Evolutionary conservation across 2,113 vertebrate genomes (phyloP), one percentile per base, ranked within the genome.

Genomic region (Cichladusa arquata): DNA sequence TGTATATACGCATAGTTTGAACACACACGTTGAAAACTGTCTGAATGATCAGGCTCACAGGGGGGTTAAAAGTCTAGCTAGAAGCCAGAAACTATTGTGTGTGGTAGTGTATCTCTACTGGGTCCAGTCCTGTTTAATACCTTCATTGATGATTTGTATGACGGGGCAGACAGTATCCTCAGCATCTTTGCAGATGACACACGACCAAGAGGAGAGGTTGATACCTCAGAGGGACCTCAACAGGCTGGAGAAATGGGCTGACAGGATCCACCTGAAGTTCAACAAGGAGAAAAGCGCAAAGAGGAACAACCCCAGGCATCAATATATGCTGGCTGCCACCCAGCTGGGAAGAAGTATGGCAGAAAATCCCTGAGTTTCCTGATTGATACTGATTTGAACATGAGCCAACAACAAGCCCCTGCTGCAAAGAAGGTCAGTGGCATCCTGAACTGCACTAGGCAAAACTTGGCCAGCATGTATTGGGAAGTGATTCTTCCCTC

Each of bases 331-430:
- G 42, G 5, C 11, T 12, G 2, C 4, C 22, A 44, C 20, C 7
- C 34, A 40, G 14, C 1, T 78, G 50, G 34, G 40, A 78, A 81
- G 24, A 17, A 58, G 8, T 23, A 38, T 44, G 13, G 8, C 16
- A 65, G 50, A 78, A 81, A 78, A 82, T 29, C 2, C 9, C 29
- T 24, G 8, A 34, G 6, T 3, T 22, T 79, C 8, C 18, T 60
- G 3, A 4, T 60, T 3, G 1, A 23, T 9, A 10, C 4, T 2
- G 14, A 18, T 2, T 6, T 73, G 54, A 54, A 69, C 28, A 18
- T 5, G 8, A 71, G 11, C 11, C 3, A 12, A 9, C 12, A 44
- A 23, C 3, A 8, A 6, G 12, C 7, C 6, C 3, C 33, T 31
- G 11, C n/a, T 9, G 2, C 44, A 54, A 38, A 62, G 31, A 6